Base-by-base conservation (phyloP, 2,888 invertebrate species). In the Drosophila austrosaltans region DNA sequence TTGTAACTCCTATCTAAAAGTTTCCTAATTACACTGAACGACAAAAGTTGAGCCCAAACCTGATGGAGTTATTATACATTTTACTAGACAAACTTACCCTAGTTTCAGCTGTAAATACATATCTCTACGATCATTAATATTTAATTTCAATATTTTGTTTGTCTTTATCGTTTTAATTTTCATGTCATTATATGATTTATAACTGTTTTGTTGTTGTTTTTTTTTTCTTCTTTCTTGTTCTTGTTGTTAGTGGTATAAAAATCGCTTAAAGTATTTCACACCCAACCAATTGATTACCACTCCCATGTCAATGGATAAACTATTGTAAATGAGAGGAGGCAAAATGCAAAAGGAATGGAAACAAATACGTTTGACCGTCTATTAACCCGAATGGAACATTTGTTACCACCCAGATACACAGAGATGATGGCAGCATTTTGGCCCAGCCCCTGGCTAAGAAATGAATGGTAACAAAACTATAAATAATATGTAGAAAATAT, bases 401-500 rank as follows among this genome's bases (percentile, higher is more conserved):
- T 81, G 82, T 84, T 87, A 72, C 39, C 67, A 67, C 20, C 61
- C 54, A 70, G 62, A 57, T 36, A 22, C 22, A 48, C 16, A 16
- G 16, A 16, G 16, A 16, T 16, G 48, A 48, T 48, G 48, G 10
- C 44, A 44, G 7, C 16, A 48, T 25, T 48, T 48, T 48, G 48
- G 25, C 48, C 48, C 48, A 58, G 42, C 36, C 30, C 10, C 3
- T n/a, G 57, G 2, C 53, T 28, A 8, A 22, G 10, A 20, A 48
- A 48, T 12, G 58, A 73, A 70, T 40, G 53, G 66, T 40, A 69
- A 58, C 61, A 69, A 65, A 87, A 82, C 88, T 85, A 82, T 82
- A 85, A 82, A 82, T 87, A 87, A 87, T 82, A 70, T 71, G 69
- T 58, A 65, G 60, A 66, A 87, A 84, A 81, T 84, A 81, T 87